Base-by-base conservation (phyloP, 2,797 vertebrate species). In the Naso thynnoides region DNA sequence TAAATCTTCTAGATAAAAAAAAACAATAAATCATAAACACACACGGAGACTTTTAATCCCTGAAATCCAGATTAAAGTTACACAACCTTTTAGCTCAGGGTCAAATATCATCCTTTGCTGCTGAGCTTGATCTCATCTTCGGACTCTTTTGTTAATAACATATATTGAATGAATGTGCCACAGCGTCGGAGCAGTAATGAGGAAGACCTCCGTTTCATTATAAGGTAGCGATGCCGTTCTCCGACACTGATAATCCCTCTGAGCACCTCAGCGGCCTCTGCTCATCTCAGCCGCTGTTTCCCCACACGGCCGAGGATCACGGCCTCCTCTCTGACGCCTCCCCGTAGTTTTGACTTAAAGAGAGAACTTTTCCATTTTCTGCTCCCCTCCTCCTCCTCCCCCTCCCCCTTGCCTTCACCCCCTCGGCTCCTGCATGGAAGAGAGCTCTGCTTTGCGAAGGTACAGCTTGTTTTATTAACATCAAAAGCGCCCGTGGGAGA, bases 391-490 rank as follows among this genome's bases (percentile, higher is more conserved):
- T n/a, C 26, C 21, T 2, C 61, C 27, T 2, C 23, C 29, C 10
- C 53, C 64, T 29, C 41, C 66, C 42, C 11, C 18, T 14, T 0
- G 60, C 70, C 59, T 49, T 59, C 73, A 45, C 69, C 70, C 78
- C 60, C 52, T 1, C 47, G 76, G 75, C 62, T 59, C 55, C 64
- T 62, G 52, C 79, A 82, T 77, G 73, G 76, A 82, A 83, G 36
- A 78, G 65, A 61, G 65, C 83, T 52, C 58, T 49, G 62, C 83
- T 70, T 80, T 72, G 77, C 76, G 53, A 89, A 93, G 93, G 92
- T 93, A 85, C 88, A 82, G 88, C 84, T 88, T 89, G 88, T 93
- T 92, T 94, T 94, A 95, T 93, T 93, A 94, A 92, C 91, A 89
- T 91, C 89, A 90, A 88, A 88, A 76, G 81, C 44, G 78, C 91